Base-by-base conservation (phyloP, 2,797 vertebrate genomes). In the Eptatretus atami region DNA sequence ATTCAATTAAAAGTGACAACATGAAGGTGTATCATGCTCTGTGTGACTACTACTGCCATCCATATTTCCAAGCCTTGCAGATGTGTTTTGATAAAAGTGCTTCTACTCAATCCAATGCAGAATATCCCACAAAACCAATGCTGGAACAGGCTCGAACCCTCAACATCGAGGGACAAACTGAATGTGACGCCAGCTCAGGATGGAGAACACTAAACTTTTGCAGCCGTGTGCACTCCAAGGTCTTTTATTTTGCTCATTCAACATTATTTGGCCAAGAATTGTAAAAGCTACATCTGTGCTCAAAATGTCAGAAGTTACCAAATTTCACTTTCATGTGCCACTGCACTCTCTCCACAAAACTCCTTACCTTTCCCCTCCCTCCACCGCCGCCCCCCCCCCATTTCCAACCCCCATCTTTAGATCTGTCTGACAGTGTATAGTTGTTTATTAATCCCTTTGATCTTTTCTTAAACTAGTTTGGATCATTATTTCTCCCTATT, bases 101-200 rank as follows among this genome's bases (percentile, higher is more conserved):
- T 31, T 31, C 6, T 31, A 3, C 6, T 31, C 31, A 6, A 31
- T 31, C 31, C 31, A n/a, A 31, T 98, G 66, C 90, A 96, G 92
- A 85, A 98, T 75, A 96, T 87, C 72, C 83, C 90, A 55, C n/a
- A 94, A 96, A 72, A 96, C 92, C 72, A 98, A 96, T 69, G 90
- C 92, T 55, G 92, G 90, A 70, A 81, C 85, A 77, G 92, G 92
- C 63, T 96, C 92, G 71, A 98, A 98, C n/a, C 77, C 76, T 96
- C 67, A 98, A 98, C 76, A 78, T 98, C 69, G 77, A 82, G 25
- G 92, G 90, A 67, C 82, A 95, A 75, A 90, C 96, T 68, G 92
- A 98, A 73, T 98, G 90, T 72, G 92, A 98, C 70, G 92, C 92
- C 66, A 94, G 92, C 71, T 96, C 73, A 98, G 92, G 92, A 98